Evolutionary conservation across 1,140 invertebrate species (phyloP).

Genomic region (Parasteatoda tepidariorum): DNA sequence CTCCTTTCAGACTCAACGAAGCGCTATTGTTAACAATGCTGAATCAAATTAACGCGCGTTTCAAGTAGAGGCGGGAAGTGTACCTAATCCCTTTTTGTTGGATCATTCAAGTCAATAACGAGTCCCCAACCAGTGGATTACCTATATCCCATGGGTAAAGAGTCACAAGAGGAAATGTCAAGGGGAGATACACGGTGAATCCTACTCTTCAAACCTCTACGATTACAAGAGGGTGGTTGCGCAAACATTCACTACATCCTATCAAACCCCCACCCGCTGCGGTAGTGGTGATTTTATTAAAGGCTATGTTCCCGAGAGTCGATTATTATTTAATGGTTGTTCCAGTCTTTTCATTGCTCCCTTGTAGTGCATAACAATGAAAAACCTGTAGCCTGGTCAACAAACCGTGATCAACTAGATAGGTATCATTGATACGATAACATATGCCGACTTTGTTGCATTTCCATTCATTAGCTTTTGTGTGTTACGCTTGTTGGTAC

Average conservation of each 20-base stretch:
- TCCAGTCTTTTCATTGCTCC: conserved; percentile 47
- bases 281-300: conserved; percentile 57
- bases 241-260: conserved; percentile 50
- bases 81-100: conserved; percentile 45
- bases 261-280: conserved; percentile 50
- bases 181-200: conserved; percentile 11
- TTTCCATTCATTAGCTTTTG: conserved; percentile 38
- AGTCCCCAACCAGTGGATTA: conserved; percentile 40
- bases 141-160: conserved; percentile 2
- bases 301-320: conserved; percentile 40
- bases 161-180: conserved; percentile 21
- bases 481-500: neutral
- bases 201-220: conserved; percentile 20
- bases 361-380: conserved; percentile 23
- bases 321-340: conserved; percentile 57
- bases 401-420: conserved; percentile 46
- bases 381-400: conserved; percentile 15
- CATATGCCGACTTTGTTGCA: conserved; percentile 50
- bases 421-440: conserved; percentile 49
- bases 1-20: neutral
- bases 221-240: conserved; percentile 48
- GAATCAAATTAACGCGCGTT: conserved; percentile 47
- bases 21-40: conserved; percentile 48
- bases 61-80: conserved; percentile 52
- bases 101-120: conserved; percentile 56